Evolutionary conservation across 2,113 vertebrate genomes (phyloP).

Genomic region (Ondatra zibethicus): DNA sequence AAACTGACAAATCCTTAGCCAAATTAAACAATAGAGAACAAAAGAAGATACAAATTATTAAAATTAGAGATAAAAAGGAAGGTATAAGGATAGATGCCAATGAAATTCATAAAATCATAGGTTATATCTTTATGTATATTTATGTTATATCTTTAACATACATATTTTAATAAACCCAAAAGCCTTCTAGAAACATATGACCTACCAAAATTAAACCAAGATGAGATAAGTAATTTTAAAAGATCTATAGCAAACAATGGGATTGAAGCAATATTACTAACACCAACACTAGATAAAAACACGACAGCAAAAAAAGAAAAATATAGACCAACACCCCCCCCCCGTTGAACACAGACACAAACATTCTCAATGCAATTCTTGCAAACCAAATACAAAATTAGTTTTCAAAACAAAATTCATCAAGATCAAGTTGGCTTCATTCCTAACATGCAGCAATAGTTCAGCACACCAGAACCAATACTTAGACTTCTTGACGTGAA

Average conservation of each 20-base stretch:
- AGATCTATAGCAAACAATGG: neutral
- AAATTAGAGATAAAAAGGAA: neutral
- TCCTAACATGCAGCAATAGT: neutral
- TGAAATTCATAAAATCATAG: neutral
- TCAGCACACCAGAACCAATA: neutral
- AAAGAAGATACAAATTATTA: neutral
- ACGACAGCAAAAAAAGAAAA: neutral
- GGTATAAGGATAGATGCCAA: neutral
- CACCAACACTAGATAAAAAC: neutral
- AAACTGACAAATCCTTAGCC: neutral
- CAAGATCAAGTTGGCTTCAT: neutral
- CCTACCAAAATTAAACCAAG: neutral
- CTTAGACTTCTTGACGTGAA: neutral
- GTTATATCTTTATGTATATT: too few species aligned
- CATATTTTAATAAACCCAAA: neutral
- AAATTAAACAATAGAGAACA: neutral
- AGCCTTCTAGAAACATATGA: neutral
- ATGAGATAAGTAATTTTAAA: neutral
- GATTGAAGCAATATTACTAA: neutral
- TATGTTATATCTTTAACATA: neutral
- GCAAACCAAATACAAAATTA: neutral
- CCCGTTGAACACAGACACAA: neutral
- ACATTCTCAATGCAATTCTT: neutral
- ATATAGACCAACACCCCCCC: too few species aligned
- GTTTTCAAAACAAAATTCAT: neutral